Base-by-base conservation (phyloP, 2,888 invertebrate species). In the Agrotis segetum region DNA sequence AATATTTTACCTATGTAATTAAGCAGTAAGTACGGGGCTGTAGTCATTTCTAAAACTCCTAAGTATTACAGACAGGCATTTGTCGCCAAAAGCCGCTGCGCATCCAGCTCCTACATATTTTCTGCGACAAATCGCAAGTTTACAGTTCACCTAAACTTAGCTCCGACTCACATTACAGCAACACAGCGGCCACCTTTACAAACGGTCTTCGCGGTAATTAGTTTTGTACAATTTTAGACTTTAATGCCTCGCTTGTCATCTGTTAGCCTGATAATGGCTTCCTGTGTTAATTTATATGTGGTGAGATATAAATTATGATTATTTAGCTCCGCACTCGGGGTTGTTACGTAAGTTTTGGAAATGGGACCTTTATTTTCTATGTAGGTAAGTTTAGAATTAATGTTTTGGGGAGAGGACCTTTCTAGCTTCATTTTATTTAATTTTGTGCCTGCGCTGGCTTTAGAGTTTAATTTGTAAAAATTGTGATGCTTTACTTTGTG, bases 161-260 rank as follows among this genome's bases (percentile, higher is more conserved):
- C 68, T 46, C 19, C 67, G 56, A 53, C 56, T 76, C 78, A 49
- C 73, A 79, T 77, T 81, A 79, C 82, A 40, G 67, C 69, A 67
- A 69, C 65, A 64, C 13, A 50, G 77, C 77, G 67, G 72, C 77
- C 83, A 85, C 87, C 88, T 87, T 89, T 85, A 79, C 86, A 85
- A 86, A 84, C 75, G 72, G 73, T 88, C 88, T 90, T 89, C 84
- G 88, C 86, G 87, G 90, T 93, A 94, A 95, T 95, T 94, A 94
- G 92, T 91, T 89, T 89, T 83, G 92, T 91, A 92, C 92, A 92
- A 91, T 93, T 94, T 93, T 92, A 94, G 92, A 92, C 89, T 90
- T 89, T 91, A 93, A 92, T 91, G 91, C 89, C 87, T 86, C 81
- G 84, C 87, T 86, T 91, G 91, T 92, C 92, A 89, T 90, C 89